Base-by-base conservation (phyloP, 2,797 vertebrate species). In the Poecilia wingei region DNA sequence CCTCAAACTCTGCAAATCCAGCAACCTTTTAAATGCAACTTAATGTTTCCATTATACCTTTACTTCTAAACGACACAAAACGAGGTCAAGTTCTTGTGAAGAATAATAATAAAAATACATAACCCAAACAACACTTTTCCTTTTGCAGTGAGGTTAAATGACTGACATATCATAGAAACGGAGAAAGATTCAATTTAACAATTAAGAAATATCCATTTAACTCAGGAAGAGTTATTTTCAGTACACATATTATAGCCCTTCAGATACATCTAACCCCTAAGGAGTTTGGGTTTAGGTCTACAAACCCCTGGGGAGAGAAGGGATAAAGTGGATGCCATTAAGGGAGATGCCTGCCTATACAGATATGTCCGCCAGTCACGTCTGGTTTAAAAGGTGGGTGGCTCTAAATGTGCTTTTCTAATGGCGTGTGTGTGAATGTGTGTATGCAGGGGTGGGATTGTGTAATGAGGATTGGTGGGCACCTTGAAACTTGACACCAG, bases 271-370 rank as follows among this genome's bases (percentile, higher is more conserved):
- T 69, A 14, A 69, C 82, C 91, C 84, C 86, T 79, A 83, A 90
- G 89, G 88, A 76, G 83, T 88, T 82, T 80, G 77, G 79, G 89
- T 84, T 85, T 79, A 91, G 91, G 91, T 89, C 90, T 83, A 83
- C 79, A 25, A 89, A 88, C 91, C 91, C 88, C 86, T 84, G 86
- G 84, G 85, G 87, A 93, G 89, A 89, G 86, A 86, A 90, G 88
- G 90, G 90, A 93, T 84, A 92, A 92, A 88, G 89, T 89, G 74
- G 22, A 82, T 79, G 87, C 87, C 92, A 92, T 93, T 94, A 93
- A 91, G 84, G 88, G 86, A 93, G 93, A 91, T 93, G 88, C 81
- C 80, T 91, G 87, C 85, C 84, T 20, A 46, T 77, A 82, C 81
- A 92, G 81, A 90, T 83, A 92, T 71, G 79, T 91, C 91, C 93